A percentile compares a stretch with the other conserved stretches of the same genome.
These are phyloP conservation scores for Rhyacichthys aspro DNA, from an alignment of 2,797 vertebrate genomes.

Conservation along the genomic window DNA sequence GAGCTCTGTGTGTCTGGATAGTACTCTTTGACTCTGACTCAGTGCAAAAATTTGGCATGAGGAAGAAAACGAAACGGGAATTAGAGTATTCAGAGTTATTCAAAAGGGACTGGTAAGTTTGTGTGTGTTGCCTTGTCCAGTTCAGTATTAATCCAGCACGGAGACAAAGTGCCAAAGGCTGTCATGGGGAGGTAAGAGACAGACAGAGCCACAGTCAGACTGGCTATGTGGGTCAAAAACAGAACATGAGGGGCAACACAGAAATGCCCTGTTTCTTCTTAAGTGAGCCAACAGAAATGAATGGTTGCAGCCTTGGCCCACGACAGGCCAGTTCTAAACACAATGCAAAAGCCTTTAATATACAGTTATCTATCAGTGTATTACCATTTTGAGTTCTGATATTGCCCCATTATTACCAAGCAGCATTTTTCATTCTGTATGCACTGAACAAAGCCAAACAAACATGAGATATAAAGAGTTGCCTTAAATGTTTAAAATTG, in stretches of 20 bases:
- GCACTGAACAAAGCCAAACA: too few relatives aligned
- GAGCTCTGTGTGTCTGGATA: conserved; percentile 59
- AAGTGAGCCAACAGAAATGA: conserved; percentile 41
- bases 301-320: conserved; percentile 43
- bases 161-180: conserved; percentile 75
- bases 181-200: conserved; percentile 64
- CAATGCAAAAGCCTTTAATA: conserved; percentile 40
- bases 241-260: conserved; percentile 46
- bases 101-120: conserved; percentile 39
- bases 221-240: conserved; percentile 77
- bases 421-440: too few relatives aligned
- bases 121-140: conserved; percentile 59
- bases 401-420: too few relatives aligned
- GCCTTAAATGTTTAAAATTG: too few relatives aligned
- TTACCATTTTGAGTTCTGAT: conserved; percentile 13
- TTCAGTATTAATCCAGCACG: conserved; percentile 70
- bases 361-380: too few relatives aligned
- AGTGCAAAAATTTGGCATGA: conserved; percentile 43
- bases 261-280: conserved; percentile 41
- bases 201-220: conserved; percentile 57
- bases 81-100: conserved; percentile 48
- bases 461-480: too few relatives aligned
- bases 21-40: conserved; percentile 51
- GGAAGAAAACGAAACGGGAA: conserved; percentile 26
- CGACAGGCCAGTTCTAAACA: conserved; percentile 28